Conservation (phyloP, 2,113 vertebrate species). For the Narcine bancroftii region DNA sequence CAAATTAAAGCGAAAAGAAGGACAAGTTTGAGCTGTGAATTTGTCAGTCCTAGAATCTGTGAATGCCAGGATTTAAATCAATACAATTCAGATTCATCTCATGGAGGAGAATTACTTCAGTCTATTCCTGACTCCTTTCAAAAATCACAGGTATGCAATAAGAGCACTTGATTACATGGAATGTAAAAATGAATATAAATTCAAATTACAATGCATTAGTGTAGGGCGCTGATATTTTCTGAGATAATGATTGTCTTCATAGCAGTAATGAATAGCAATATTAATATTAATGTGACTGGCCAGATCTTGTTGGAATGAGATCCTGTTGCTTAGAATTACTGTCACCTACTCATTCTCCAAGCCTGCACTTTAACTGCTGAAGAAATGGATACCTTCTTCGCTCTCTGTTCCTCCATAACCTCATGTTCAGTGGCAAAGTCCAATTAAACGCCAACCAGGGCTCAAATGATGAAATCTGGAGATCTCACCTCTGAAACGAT, state of each 20-base stretch:
- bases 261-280: neutral
- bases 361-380: too few relatives aligned
- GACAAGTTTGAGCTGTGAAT: neutral
- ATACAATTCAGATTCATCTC: neutral
- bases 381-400: too few relatives aligned
- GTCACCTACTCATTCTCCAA: too few relatives aligned
- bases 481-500: too few relatives aligned
- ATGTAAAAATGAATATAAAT: neutral
- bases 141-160: neutral
- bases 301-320: too few relatives aligned
- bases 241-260: neutral
- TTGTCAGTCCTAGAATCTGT: neutral
- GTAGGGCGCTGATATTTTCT: neutral
- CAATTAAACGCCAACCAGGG: too few relatives aligned
- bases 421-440: too few relatives aligned
- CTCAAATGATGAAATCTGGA: too few relatives aligned
- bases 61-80: neutral
- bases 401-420: too few relatives aligned
- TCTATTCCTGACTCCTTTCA: neutral
- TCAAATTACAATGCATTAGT: neutral
- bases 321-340: too few relatives aligned
- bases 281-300: too few relatives aligned
- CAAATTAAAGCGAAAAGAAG: slow-evolving; percentile 8
- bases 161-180: neutral
- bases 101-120: neutral